These are phyloP conservation scores for Phania funesta DNA, from an alignment of 2,888 invertebrate genomes.

Conservation along the genomic window DNA sequence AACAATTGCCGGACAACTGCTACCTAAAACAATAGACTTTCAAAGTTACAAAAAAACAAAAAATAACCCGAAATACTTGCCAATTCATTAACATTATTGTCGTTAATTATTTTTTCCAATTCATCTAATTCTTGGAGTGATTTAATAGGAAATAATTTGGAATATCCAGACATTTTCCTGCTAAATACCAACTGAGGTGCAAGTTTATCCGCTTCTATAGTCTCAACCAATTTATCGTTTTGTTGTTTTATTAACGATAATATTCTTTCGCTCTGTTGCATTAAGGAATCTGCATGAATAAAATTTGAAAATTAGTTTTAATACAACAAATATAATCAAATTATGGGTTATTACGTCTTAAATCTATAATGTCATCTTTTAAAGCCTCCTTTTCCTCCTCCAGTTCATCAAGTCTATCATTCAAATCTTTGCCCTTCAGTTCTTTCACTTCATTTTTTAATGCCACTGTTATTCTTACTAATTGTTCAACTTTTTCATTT, in stretches of 20 bases:
- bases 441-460: slow-evolving; percentile 44
- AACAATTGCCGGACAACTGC: slow-evolving; percentile 19
- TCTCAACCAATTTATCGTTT: slow-evolving; percentile 34
- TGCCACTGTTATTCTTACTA: slow-evolving; percentile 25
- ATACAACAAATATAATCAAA: neutral
- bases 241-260: slow-evolving; percentile 37
- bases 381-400: slow-evolving; percentile 32
- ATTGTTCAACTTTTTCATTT: slow-evolving; percentile 40
- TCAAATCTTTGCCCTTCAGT: slow-evolving; percentile 39
- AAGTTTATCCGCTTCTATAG: slow-evolving; percentile 7
- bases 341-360: slow-evolving; percentile 30
- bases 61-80: neutral
- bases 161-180: slow-evolving; percentile 11
- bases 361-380: slow-evolving; percentile 39
- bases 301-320: neutral
- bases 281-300: slow-evolving; percentile 8
- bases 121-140: slow-evolving; percentile 35
- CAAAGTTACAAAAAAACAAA: neutral
- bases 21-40: neutral
- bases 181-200: slow-evolving; percentile 2
- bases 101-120: slow-evolving; percentile 32
- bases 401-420: slow-evolving; percentile 32
- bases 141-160: slow-evolving; percentile 44
- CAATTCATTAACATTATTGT: slow-evolving; percentile 38
- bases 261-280: slow-evolving; percentile 44